Evolutionary conservation across 2,888 invertebrate genomes (phyloP).

Genomic region (Pandemis corylana): DNA sequence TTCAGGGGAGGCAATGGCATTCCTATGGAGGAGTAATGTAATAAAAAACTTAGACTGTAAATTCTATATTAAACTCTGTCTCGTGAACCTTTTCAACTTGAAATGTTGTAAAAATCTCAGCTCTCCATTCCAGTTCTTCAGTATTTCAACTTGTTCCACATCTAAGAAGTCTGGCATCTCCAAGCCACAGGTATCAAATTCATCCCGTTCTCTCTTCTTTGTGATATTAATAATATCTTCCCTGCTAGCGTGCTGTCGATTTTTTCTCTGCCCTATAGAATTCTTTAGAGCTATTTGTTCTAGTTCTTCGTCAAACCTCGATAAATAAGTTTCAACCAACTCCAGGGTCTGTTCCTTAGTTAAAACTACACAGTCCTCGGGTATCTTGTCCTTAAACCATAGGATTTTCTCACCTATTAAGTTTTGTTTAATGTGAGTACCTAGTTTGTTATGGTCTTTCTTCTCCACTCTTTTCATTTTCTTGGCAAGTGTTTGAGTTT

Average conservation of each 20-base stretch:
- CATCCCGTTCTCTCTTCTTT: constrained; percentile 88
- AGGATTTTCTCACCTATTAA: constrained; percentile 90
- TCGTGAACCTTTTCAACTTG: constrained; percentile 85
- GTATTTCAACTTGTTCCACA: constrained; percentile 82
- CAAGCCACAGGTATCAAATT: constrained; percentile 91
- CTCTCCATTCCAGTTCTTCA: constrained; percentile 89
- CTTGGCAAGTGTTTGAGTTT: constrained; percentile 89
- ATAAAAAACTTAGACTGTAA: constrained; percentile 26
- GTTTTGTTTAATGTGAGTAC: constrained; percentile 89
- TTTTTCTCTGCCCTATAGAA: constrained; percentile 90
- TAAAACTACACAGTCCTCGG: constrained; percentile 81
- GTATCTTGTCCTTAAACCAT: constrained; percentile 90
- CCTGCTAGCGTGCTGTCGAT: constrained; percentile 91
- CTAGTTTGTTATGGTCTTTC: constrained; percentile 86
- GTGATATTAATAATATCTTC: constrained; percentile 92
- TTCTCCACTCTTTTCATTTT: constrained; percentile 87
- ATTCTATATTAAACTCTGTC: constrained; percentile 64
- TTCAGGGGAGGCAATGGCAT: too few relatives aligned
- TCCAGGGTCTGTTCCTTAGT: constrained; percentile 85
- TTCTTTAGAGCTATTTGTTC: constrained; percentile 92
- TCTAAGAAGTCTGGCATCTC: constrained; percentile 91
- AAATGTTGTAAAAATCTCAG: constrained; percentile 87
- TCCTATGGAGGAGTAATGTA: neutral
- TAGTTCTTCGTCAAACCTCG: constrained; percentile 89
- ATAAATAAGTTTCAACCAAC: constrained; percentile 83